These are phyloP conservation scores for Bombylius major DNA, from an alignment of 2,888 invertebrate genomes.

Conservation along the genomic window DNA sequence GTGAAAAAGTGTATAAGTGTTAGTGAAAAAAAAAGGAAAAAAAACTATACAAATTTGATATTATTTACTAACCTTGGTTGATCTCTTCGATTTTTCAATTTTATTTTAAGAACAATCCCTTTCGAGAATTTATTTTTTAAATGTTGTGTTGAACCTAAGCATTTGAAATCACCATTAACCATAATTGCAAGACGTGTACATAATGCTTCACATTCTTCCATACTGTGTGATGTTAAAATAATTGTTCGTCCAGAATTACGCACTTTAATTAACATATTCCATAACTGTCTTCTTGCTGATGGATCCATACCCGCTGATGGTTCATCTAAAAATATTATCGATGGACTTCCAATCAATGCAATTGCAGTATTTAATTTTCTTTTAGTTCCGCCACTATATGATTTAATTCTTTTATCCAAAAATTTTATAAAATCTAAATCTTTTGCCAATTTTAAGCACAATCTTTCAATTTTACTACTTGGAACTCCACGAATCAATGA, in stretches of 20 bases:
- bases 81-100: conserved; percentile 15
- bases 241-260: conserved; percentile 54
- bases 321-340: conserved; percentile 56
- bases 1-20: neutral
- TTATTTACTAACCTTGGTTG: conserved; percentile 36
- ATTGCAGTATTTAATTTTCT: conserved; percentile 61
- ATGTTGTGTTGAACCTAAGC: conserved; percentile 57
- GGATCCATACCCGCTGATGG: conserved; percentile 46
- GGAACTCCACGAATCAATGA: conserved; percentile 46
- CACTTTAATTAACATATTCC: conserved; percentile 53
- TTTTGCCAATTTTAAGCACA: conserved; percentile 32
- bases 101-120: conserved; percentile 37
- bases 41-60: too few species aligned
- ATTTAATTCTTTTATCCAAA: conserved; percentile 45
- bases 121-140: conserved; percentile 58
- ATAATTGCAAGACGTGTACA: conserved; percentile 62
- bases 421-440: conserved; percentile 48
- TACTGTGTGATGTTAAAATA: conserved; percentile 64
- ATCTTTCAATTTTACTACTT: conserved; percentile 22
- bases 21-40: too few species aligned
- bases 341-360: conserved; percentile 54
- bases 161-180: conserved; percentile 57
- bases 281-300: conserved; percentile 50
- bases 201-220: conserved; percentile 67
- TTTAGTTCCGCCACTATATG: conserved; percentile 61